Base-by-base conservation (phyloP, 2,888 invertebrate species). In the Stegophylla sp. region DNA sequence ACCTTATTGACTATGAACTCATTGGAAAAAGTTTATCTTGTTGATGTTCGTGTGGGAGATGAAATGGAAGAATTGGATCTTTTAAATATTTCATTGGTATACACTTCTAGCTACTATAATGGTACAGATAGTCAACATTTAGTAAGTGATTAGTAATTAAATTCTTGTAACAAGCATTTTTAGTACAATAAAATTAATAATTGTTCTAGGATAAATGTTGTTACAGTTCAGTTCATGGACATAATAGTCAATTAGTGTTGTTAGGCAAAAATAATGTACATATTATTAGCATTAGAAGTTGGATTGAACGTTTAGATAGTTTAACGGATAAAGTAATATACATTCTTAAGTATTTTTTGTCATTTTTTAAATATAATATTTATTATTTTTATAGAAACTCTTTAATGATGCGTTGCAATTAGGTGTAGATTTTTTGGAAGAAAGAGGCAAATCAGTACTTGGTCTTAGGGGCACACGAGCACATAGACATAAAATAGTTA, bases 31-130 rank as follows among this genome's bases (percentile, higher is more conserved):
- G 87, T 97, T 82, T 93, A 95, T 86, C 88, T 98, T 67, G 90
- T 96, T 85, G 98, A 98, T 85, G 96, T 97, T 1, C 91, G 95
- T 83, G 91, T 92, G 0, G 94, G 95, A 85, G 93, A 94, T 84
- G 95, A 96, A 86, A 88, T 94, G 26, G 95, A 95, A 87, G 90
- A 92, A 34, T 88, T 94, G 83, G 95, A 96, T 86, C 89, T 96
- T 84, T 92, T 92, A 48, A 90, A 90, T 85, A 92, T 94, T 20
- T 92, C 93, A 59, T 89, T 96, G 59, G 94, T 95, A 0, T 96
- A 95, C 85, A 92, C 93, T 64, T 94, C 94, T 48, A 94, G 95
- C 63, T 94, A 93, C 86, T 94, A 93, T 85, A 91, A 96, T 88
- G 98, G 94, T 0, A 96, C 96, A 86, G 98, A 93, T 83, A 92